Conservation (phyloP, 2,888 invertebrate genomes). For the Diabrotica balteata region DNA sequence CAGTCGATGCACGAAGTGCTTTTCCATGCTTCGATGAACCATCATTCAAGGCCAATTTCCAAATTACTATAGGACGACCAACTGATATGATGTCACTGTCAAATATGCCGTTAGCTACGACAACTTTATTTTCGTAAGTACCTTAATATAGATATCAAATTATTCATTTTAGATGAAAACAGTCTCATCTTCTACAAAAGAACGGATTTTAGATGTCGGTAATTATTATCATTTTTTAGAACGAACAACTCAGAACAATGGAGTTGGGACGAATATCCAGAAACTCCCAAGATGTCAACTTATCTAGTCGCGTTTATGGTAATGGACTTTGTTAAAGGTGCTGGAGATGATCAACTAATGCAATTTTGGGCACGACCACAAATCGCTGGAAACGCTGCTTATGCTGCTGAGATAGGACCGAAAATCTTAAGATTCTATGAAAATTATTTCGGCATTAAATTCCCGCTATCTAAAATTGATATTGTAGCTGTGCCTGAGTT, state of each 20-base stretch:
- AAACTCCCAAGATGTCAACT: conserved; percentile 76
- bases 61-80: conserved; percentile 70
- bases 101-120: conserved; percentile 71
- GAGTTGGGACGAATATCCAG: conserved; percentile 62
- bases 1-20: conserved; percentile 78
- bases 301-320: conserved; percentile 86
- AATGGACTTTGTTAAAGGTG: conserved; percentile 68
- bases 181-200: too few relatives aligned
- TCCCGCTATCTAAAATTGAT: conserved; percentile 72
- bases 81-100: conserved; percentile 65
- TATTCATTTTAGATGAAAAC: background rate
- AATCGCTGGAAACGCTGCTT: conserved; percentile 70
- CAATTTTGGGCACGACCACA: conserved; percentile 75
- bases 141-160: background rate
- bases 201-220: too few relatives aligned
- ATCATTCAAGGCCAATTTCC: conserved; percentile 78
- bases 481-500: conserved; percentile 78
- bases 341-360: conserved; percentile 56
- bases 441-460: conserved; percentile 69
- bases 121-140: conserved; percentile 25
- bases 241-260: conserved; percentile 43
- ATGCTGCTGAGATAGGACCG: conserved; percentile 69
- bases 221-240: conserved; percentile 38
- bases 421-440: conserved; percentile 70
- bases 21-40: conserved; percentile 93